Evolutionary conservation across 2,888 invertebrate species (phyloP).

Genomic region (Scrobipalpa atriplicella): DNA sequence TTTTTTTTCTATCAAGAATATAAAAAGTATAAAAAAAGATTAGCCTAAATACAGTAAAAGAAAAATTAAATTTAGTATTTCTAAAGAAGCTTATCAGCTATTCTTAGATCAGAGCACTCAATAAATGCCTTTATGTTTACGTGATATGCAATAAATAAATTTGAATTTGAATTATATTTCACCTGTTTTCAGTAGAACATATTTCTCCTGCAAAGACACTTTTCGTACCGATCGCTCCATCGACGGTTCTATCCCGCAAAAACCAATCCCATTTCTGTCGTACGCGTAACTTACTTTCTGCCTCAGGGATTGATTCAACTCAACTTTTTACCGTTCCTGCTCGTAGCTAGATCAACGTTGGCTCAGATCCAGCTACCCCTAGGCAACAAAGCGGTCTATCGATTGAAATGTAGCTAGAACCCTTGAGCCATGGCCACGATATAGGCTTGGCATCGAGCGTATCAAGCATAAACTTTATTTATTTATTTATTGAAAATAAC

Average conservation of each 20-base stretch:
- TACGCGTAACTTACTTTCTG: not conserved
- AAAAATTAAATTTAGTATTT: no score
- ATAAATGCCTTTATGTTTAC: no score
- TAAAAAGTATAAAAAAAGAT: no score
- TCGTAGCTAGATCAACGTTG: not conserved
- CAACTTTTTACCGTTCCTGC: slow-evolving; percentile 9
- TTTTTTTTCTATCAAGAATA: no score
- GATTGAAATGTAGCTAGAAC: not conserved
- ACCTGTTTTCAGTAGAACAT: no score
- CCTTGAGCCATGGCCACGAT: not conserved
- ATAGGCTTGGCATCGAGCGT: not conserved
- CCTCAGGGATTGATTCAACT: slow-evolving; percentile 4
- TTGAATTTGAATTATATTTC: no score
- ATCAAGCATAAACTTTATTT: not conserved
- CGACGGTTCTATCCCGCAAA: not conserved
- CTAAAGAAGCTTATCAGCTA: no score
- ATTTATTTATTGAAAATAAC: no score
- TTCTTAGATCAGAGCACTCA: no score
- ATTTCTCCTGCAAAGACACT: no score
- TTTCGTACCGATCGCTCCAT: not conserved
- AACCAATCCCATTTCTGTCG: slow-evolving; percentile 17
- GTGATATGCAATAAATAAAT: no score
- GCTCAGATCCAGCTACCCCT: not conserved
- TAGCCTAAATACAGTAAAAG: no score
- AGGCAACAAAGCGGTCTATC: slow-evolving; percentile 16